Evolutionary conservation across 2,113 vertebrate genomes (phyloP).

Genomic region (Gorilla gorilla): DNA sequence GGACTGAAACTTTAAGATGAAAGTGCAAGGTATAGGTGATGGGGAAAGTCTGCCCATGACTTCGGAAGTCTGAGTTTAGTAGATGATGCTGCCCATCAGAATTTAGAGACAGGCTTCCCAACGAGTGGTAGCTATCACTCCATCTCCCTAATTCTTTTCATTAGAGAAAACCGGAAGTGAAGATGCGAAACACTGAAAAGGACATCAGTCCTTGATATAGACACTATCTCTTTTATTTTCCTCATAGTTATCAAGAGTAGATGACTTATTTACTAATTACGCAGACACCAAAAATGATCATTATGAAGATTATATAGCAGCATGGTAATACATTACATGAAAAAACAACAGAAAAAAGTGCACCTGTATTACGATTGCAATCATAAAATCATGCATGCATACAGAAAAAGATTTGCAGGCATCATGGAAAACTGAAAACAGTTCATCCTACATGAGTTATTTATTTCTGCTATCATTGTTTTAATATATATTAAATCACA

Average conservation of each 20-base stretch:
- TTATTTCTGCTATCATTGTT: not conserved
- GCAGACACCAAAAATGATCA: not conserved
- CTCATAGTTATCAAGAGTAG: not conserved
- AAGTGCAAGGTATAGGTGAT: not conserved
- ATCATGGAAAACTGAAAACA: not conserved
- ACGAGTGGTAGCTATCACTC: not conserved
- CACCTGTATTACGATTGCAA: not conserved
- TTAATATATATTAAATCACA: not conserved
- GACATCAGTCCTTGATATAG: fast-evolving
- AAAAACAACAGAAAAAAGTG: not conserved
- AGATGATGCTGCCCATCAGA: not conserved
- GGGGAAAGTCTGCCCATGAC: not conserved
- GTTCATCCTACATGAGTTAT: not conserved
- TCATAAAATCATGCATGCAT: not conserved
- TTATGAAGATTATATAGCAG: not conserved
- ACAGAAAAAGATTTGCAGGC: not conserved
- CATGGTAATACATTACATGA: not conserved
- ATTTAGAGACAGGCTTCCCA: not conserved
- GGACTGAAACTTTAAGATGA: not conserved
- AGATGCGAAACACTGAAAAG: not conserved
- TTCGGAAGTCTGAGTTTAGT: not conserved
- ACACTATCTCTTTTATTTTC: not conserved
- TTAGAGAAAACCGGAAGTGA: not conserved
- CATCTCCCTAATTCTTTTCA: not conserved
- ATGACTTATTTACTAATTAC: not conserved